Evolutionary conservation across 2,113 vertebrate genomes (phyloP).

Genomic region (Monarcha castaneiventris): DNA sequence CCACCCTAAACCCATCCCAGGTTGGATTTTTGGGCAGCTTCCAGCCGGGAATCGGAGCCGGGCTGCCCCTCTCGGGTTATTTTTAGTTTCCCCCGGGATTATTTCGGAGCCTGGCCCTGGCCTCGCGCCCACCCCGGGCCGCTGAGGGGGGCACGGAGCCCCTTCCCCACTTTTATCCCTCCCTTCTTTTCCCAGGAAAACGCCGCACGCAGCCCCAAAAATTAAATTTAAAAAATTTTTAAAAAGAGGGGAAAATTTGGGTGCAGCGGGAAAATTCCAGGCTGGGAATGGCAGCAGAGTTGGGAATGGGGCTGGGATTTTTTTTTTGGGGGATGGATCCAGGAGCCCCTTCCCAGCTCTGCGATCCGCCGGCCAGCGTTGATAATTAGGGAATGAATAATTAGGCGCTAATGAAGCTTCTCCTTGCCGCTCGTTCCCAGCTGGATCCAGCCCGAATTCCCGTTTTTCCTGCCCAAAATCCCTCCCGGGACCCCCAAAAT

Average conservation of each 20-base stretch:
- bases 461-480: too few relatives aligned
- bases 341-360: not conserved
- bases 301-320: not conserved
- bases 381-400: not conserved
- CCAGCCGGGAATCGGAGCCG: not conserved
- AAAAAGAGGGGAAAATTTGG: accelerated
- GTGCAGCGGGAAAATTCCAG: not conserved
- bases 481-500: too few relatives aligned
- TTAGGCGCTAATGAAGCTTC: not conserved
- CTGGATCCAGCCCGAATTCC: too few relatives aligned
- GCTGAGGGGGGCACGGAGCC: accelerated
- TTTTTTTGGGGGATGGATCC: accelerated
- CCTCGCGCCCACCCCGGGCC: not conserved
- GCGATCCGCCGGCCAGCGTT: accelerated
- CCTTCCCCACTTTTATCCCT: not conserved
- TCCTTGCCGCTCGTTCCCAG: too few relatives aligned
- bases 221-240: too few relatives aligned
- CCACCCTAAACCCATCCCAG: too few relatives aligned
- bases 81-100: not conserved
- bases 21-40: not conserved
- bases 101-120: not conserved
- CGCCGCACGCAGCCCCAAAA: accelerated
- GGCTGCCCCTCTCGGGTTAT: not conserved
- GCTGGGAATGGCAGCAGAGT: not conserved
- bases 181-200: too few relatives aligned